These are phyloP conservation scores for Odontomachus brunneus DNA, from an alignment of 1,140 invertebrate genomes.

Conservation along the genomic window DNA sequence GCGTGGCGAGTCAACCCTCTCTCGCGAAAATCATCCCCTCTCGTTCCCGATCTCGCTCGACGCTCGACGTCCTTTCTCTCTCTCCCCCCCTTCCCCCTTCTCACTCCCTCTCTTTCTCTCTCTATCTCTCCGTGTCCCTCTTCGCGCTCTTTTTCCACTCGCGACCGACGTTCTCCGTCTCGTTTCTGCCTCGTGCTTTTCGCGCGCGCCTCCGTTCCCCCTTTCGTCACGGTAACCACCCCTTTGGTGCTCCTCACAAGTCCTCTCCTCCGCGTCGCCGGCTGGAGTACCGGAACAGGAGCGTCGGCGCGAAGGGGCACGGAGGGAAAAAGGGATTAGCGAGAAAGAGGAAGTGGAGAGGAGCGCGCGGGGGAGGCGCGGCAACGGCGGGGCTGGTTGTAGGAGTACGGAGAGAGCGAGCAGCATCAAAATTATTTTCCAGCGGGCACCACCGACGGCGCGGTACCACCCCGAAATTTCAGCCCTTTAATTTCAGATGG, in stretches of 20 bases:
- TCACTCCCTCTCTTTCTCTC: background rate
- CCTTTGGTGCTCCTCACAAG: slow-evolving; percentile 41
- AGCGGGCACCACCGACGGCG: slow-evolving; percentile 67
- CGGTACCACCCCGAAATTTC: slow-evolving; percentile 79
- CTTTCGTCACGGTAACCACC: slow-evolving; percentile 64
- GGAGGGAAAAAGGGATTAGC: slow-evolving; percentile 65
- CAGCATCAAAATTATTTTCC: slow-evolving; percentile 80
- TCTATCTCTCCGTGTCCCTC: background rate
- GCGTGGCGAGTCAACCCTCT: slow-evolving; percentile 59
- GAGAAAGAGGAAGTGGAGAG: slow-evolving; percentile 2
- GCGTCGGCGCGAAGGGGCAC: slow-evolving; percentile 51
- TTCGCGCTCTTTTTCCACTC: slow-evolving; percentile 18
- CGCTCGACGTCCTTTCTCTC: background rate
- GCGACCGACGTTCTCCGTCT: slow-evolving; percentile 29
- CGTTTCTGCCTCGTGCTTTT: slow-evolving; percentile 37
- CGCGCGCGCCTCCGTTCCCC: slow-evolving; percentile 53
- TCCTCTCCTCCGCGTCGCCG: slow-evolving; percentile 62
- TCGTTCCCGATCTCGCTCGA: slow-evolving; percentile 11
- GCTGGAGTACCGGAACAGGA: slow-evolving; percentile 60
- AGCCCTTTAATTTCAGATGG: slow-evolving; percentile 82
- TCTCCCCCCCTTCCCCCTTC: too few relatives aligned
- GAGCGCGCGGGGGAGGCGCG: background rate
- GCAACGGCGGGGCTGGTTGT: slow-evolving; percentile 51
- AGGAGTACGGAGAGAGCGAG: slow-evolving; percentile 67
- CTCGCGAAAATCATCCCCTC: slow-evolving; percentile 63